Conservation (phyloP, 37 sponge, comb jelly and placozoan species). For the Chondrosia reniformis region DNA sequence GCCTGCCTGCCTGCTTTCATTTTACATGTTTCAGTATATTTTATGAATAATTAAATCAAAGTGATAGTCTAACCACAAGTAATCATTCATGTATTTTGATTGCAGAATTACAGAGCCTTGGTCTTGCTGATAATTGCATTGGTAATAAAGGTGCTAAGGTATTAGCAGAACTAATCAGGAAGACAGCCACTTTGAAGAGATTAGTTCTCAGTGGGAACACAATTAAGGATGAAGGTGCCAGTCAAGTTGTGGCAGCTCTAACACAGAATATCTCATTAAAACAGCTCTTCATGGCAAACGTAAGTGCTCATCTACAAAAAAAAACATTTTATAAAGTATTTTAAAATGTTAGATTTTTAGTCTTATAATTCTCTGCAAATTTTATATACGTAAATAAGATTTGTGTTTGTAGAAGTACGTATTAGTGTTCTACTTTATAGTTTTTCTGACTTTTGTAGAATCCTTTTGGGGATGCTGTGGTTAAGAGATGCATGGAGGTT, state of each 20-base stretch:
- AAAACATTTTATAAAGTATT: not conserved
- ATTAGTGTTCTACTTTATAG: not conserved
- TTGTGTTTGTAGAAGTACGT: not conserved
- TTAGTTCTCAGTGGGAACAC: constrained; percentile 55
- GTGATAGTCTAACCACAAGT: not conserved
- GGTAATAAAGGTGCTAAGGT: constrained; percentile 61
- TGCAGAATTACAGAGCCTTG: constrained; percentile 45
- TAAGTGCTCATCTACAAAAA: not conserved
- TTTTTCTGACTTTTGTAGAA: constrained; percentile 33
- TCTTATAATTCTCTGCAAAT: not conserved
- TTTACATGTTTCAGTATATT: not conserved
- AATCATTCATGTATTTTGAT: not conserved
- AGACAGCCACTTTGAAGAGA: constrained; percentile 42
- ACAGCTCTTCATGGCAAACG: constrained; percentile 56
- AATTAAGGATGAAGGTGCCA: constrained; percentile 59
- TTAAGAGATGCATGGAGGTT: constrained; percentile 55
- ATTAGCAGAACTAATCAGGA: constrained; percentile 47
- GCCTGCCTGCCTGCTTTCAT: not conserved
- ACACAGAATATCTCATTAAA: constrained; percentile 60
- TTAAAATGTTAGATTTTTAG: not conserved
- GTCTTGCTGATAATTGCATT: constrained; percentile 57
- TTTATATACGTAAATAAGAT: not conserved
- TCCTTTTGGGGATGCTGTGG: constrained; percentile 44
- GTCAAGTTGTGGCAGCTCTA: constrained; percentile 50
- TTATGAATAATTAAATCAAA: not conserved